Percentiles rank a stretch among this genome's conserved stretches.
Conservation (phyloP, 2,888 invertebrate species). For the Sarcophaga subvicina region DNA sequence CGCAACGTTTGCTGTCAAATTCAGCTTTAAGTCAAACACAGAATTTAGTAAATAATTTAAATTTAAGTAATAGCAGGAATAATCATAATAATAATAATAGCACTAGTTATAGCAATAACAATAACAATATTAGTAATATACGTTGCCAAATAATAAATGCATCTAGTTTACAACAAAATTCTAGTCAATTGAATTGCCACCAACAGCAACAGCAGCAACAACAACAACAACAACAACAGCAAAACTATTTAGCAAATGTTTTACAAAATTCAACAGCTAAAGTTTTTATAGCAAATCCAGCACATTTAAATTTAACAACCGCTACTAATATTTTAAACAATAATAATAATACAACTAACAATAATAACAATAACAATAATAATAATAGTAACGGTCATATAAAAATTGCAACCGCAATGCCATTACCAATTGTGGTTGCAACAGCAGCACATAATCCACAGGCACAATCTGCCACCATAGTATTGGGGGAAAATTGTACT, state of each 20-base stretch:
- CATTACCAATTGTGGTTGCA: constrained; percentile 74
- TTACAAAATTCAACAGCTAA: constrained; percentile 71
- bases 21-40: constrained; percentile 64
- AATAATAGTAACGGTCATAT: constrained; percentile 70
- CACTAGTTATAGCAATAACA: constrained; percentile 47
- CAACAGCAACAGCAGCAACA: constrained; percentile 66
- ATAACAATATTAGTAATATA: constrained; percentile 70
- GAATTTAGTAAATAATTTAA: constrained; percentile 69
- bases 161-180: constrained; percentile 74
- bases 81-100: constrained; percentile 41
- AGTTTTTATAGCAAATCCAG: constrained; percentile 71
- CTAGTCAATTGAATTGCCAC: constrained; percentile 74
- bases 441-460: constrained; percentile 39
- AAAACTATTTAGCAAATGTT: constrained; percentile 67
- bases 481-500: constrained; percentile 3
- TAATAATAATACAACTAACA: constrained; percentile 68
- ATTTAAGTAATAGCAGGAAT: constrained; percentile 66
- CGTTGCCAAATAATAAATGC: constrained; percentile 77
- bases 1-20: constrained; percentile 68
- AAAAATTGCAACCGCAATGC: constrained; percentile 70
- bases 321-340: constrained; percentile 72
- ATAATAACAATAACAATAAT: constrained; percentile 59
- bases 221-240: constrained; percentile 65
- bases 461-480: constrained; percentile 6
- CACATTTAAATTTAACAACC: constrained; percentile 69